phyloP scores from a whole-genome alignment of 1,140 invertebrate species.

The Drosophila lini region DNA sequence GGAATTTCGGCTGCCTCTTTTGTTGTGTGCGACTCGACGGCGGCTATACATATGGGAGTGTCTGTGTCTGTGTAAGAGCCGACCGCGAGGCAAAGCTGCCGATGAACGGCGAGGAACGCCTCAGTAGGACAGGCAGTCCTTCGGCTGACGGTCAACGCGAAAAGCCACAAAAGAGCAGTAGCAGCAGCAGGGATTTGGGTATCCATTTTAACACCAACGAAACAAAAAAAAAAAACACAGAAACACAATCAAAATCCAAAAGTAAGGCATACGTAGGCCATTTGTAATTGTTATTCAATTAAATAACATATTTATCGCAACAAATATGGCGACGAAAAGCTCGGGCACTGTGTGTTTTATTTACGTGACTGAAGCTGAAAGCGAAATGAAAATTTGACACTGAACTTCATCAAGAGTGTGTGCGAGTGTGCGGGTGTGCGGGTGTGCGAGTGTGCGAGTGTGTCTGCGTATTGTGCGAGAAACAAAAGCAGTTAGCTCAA shows the following conservation, averaged over 20 bases:
- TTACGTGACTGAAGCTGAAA: slow-evolving; percentile 57
- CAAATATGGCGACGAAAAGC: slow-evolving; percentile 40
- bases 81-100: slow-evolving; percentile 34
- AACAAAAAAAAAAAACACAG: slow-evolving; percentile 14
- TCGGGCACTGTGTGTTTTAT: slow-evolving; percentile 33
- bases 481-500: slow-evolving; percentile 52
- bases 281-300: slow-evolving; percentile 10
- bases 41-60: slow-evolving; percentile 6
- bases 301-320: slow-evolving; percentile 13
- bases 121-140: slow-evolving; percentile 81
- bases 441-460: slow-evolving; percentile 7
- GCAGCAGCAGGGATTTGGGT: slow-evolving; percentile 31
- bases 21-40: slow-evolving; percentile 28
- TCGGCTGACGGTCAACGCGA: slow-evolving; percentile 79
- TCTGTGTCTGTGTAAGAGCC: slow-evolving; percentile 35
- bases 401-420: slow-evolving; percentile 65
- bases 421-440: slow-evolving; percentile 8
- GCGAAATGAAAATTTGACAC: slow-evolving; percentile 76
- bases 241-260: slow-evolving; percentile 22
- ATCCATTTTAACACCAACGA: slow-evolving; percentile 27
- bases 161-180: slow-evolving; percentile 58
- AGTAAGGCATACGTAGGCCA: slow-evolving; percentile 16
- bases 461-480: slow-evolving; percentile 23
- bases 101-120: slow-evolving; percentile 50
- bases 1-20: slow-evolving; percentile 65